Evolutionary conservation across 2,797 vertebrate genomes (phyloP).

Genomic region (Amblyraja radiata): DNA sequence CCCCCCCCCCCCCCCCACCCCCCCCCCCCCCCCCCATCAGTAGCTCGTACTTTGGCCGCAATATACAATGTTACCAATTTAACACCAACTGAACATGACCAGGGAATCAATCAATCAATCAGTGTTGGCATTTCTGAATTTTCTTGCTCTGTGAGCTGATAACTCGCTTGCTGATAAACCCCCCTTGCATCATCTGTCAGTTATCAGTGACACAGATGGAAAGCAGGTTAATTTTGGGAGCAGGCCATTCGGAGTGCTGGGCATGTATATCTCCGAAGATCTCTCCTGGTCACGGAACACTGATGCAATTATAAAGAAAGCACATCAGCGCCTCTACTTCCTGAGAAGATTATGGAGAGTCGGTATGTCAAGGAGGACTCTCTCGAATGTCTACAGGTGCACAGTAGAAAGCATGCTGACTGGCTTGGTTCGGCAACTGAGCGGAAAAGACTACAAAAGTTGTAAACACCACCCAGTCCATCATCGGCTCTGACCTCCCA

Average conservation of each 20-base stretch:
- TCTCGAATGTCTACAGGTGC: too few species aligned
- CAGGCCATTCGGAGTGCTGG: neutral
- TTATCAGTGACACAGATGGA: neutral
- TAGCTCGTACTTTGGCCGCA: neutral
- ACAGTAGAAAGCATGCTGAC: too few species aligned
- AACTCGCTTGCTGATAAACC: neutral
- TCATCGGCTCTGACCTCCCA: too few species aligned
- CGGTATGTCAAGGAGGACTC: too few species aligned
- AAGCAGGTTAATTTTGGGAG: neutral
- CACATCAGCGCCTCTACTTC: too few species aligned
- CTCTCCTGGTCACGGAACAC: too few species aligned
- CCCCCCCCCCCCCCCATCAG: neutral
- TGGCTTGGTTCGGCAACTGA: too few species aligned
- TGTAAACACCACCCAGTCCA: too few species aligned
- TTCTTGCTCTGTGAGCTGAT: neutral
- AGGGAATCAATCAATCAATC: neutral
- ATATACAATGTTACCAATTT: neutral
- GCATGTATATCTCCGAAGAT: too few species aligned
- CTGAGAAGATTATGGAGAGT: too few species aligned
- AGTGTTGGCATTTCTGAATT: neutral
- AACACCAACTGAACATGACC: neutral
- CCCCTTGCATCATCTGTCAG: neutral
- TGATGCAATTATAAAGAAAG: too few species aligned
- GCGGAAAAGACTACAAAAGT: too few species aligned
- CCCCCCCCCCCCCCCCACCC: neutral